Conservation (phyloP, 2,113 vertebrate species). For the Rhinoderma darwinii region DNA sequence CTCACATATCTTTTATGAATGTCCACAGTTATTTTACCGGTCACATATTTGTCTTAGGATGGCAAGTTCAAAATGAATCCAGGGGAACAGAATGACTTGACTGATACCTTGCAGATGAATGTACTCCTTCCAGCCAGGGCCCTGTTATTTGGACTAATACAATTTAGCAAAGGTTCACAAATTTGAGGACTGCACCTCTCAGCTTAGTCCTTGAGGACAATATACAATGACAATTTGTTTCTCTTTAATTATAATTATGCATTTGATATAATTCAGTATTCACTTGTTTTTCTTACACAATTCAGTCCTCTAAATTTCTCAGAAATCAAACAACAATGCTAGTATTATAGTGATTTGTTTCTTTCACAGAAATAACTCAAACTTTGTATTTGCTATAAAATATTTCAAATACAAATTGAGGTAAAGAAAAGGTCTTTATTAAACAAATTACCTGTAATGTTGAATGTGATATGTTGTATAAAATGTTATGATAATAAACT, state of each 20-base stretch:
- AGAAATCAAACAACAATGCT: no score
- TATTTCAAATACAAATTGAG: no score
- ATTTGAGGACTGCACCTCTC: not conserved
- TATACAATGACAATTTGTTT: not conserved
- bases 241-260: not conserved
- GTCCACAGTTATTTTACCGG: constrained; percentile 45
- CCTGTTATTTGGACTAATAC: not conserved
- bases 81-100: not conserved
- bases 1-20: constrained; percentile 57
- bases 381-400: no score
- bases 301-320: no score
- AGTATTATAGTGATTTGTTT: no score
- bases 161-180: not conserved
- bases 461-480: no score
- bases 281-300: not conserved
- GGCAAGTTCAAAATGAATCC: constrained; percentile 51
- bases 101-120: constrained; percentile 17
- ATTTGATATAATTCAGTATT: not conserved
- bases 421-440: no score
- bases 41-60: constrained; percentile 45
- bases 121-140: not conserved
- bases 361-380: no score
- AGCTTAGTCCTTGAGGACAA: not conserved
- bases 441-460: no score
- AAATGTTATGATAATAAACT: no score